Conservation (phyloP, 2,113 vertebrate genomes). For the Pomatostomus ruficeps region DNA sequence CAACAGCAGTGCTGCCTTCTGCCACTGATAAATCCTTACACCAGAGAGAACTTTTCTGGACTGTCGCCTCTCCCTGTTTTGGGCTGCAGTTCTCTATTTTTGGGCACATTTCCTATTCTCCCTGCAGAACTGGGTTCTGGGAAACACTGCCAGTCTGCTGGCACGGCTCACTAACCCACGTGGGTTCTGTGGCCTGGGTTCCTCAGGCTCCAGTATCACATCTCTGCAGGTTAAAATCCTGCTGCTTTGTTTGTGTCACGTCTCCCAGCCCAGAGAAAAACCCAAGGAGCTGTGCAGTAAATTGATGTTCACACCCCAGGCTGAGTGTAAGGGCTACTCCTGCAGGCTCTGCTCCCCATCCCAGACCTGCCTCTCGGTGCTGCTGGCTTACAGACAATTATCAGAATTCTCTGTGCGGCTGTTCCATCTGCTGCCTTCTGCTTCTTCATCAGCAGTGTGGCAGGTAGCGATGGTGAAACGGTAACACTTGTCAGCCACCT, state of each 20-base stretch:
- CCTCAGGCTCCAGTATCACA: not conserved
- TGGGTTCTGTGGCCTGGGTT: not conserved
- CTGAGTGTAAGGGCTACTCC: not conserved
- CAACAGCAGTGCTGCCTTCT: not conserved
- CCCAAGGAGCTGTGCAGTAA: not conserved
- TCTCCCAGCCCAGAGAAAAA: not conserved
- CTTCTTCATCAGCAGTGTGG: not conserved
- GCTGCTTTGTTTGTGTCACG: not conserved
- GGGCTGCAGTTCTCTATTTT: not conserved
- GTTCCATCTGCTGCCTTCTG: not conserved
- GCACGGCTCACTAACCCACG: not conserved
- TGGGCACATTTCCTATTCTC: not conserved
- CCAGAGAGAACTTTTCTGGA: not conserved
- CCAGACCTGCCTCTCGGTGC: not conserved
- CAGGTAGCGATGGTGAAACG: not conserved
- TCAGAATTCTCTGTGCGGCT: not conserved
- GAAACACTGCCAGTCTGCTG: not conserved
- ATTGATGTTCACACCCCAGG: not conserved
- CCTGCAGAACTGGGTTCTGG: not conserved
- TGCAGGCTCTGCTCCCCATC: not conserved
- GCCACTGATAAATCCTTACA: not conserved
- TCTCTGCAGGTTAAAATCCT: not conserved
- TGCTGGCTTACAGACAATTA: not conserved
- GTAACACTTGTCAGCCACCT: not conserved
- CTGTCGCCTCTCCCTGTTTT: not conserved